These are phyloP conservation scores for Nomada hirtipes DNA, from an alignment of 2,888 invertebrate genomes.

Conservation along the genomic window DNA sequence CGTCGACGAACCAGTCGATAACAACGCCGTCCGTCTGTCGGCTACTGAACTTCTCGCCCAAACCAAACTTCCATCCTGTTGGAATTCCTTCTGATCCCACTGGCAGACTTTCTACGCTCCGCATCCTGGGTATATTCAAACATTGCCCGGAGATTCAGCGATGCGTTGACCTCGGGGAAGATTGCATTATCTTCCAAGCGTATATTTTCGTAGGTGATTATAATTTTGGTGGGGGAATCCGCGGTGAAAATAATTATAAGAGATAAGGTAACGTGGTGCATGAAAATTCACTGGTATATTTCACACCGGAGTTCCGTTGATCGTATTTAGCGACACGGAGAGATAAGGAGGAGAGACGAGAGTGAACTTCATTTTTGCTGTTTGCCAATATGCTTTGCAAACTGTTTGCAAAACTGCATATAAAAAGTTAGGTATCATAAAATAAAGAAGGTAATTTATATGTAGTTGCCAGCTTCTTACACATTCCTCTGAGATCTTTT, in stretches of 20 bases:
- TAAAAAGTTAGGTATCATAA: no score
- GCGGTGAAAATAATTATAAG: no score
- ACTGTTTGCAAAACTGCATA: no score
- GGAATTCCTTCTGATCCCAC: background rate
- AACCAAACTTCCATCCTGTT: constrained; percentile 51
- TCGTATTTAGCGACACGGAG: no score
- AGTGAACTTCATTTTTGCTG: background rate
- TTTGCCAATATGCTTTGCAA: background rate
- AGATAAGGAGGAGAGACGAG: background rate
- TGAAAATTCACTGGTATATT: no score
- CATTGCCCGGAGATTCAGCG: background rate
- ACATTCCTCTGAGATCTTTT: no score
- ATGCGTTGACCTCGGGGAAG: background rate
- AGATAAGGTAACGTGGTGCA: no score
- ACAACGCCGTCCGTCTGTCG: constrained; percentile 48
- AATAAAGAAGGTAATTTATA: no score
- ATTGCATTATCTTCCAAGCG: background rate
- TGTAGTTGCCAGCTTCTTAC: no score
- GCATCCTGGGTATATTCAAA: constrained; percentile 1
- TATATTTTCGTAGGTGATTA: background rate
- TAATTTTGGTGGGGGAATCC: background rate
- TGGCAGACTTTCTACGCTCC: constrained; percentile 33
- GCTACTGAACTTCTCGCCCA: constrained; percentile 47
- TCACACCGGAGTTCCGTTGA: no score
- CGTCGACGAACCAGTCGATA: constrained; percentile 35